Conservation (phyloP, 2,888 invertebrate species). For the Hetaerina titia region DNA sequence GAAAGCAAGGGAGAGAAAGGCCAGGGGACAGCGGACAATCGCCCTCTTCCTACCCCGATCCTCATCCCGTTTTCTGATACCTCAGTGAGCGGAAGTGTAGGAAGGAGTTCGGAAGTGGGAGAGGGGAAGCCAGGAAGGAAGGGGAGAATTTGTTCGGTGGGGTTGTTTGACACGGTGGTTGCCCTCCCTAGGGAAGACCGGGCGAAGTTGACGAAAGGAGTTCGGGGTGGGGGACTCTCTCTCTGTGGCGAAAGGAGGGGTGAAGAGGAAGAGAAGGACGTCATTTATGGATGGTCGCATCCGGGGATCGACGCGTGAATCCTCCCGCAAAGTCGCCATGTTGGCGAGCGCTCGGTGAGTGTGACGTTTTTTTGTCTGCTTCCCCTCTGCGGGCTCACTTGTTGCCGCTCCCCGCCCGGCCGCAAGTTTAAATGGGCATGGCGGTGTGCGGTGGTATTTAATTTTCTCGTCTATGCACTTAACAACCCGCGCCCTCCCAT, state of each 20-base stretch:
- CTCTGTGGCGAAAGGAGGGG: not conserved
- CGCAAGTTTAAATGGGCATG: conserved; percentile 30
- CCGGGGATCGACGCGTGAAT: conserved; percentile 20
- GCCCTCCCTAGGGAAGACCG: not conserved
- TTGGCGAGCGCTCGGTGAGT: conserved; percentile 53
- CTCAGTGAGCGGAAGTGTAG: conserved; percentile 21
- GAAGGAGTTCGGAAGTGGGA: conserved; percentile 50
- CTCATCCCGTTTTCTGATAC: not conserved
- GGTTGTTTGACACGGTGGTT: too few species aligned
- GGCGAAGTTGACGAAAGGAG: not conserved
- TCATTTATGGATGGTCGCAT: not conserved
- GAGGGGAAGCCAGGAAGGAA: not conserved
- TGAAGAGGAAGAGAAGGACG: not conserved
- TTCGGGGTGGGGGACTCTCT: not conserved
- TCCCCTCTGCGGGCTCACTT: conserved; percentile 18
- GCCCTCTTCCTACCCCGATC: too few species aligned
- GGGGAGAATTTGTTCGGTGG: too few species aligned
- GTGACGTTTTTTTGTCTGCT: not conserved
- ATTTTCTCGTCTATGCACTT: conserved; percentile 38
- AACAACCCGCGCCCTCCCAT: not conserved
- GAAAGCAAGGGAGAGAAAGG: not conserved
- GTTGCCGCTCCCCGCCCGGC: conserved; percentile 26
- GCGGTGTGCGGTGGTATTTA: conserved; percentile 26
- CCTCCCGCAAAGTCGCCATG: conserved; percentile 49
- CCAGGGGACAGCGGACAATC: not conserved